Percentiles rank a stretch among this genome's conserved stretches.
phyloP scores from a whole-genome alignment of 1,140 invertebrate genomes.

The Bombus balteatus region DNA sequence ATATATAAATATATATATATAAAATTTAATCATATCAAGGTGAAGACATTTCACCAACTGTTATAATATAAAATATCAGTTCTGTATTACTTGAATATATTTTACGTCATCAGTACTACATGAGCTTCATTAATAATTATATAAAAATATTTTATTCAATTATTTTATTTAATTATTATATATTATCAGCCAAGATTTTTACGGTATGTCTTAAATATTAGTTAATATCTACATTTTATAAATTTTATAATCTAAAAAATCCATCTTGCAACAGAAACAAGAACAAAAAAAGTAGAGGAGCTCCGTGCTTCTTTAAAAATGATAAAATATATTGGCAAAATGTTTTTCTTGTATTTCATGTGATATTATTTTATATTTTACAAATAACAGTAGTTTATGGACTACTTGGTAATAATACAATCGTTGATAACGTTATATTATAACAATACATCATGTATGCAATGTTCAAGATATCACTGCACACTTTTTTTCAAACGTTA shows the following conservation, averaged over 20 bases:
- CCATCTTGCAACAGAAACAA: slow-evolving; percentile 58
- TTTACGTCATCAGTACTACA: slow-evolving; percentile 13
- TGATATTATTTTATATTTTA: slow-evolving; percentile 52
- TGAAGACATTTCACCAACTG: slow-evolving; percentile 37
- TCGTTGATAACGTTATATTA: slow-evolving; percentile 25
- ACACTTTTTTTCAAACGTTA: slow-evolving; percentile 54
- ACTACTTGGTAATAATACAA: slow-evolving; percentile 42
- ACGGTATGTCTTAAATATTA: background rate
- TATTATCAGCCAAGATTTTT: background rate
- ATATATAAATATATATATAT: background rate
- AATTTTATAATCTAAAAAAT: slow-evolving; percentile 63
- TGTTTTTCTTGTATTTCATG: slow-evolving; percentile 23
- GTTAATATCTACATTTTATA: slow-evolving; percentile 56
- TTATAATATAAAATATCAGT: slow-evolving; percentile 21
- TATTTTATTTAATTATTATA: too few relatives aligned
- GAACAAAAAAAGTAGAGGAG: slow-evolving; percentile 57
- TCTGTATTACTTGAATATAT: slow-evolving; percentile 38
- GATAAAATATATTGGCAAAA: slow-evolving; percentile 42
- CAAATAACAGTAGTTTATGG: slow-evolving; percentile 45
- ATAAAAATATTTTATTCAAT: slow-evolving; percentile 17
- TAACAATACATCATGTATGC: slow-evolving; percentile 43
- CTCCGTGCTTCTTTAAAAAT: slow-evolving; percentile 65
- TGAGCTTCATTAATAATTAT: slow-evolving; percentile 51
- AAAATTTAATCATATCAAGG: slow-evolving; percentile 66
- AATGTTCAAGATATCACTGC: slow-evolving; percentile 34